Evolutionary conservation across 2,888 invertebrate genomes (phyloP), one percentile per base, ranked within the genome.

Genomic region (Mesodorylaimus sp.): DNA sequence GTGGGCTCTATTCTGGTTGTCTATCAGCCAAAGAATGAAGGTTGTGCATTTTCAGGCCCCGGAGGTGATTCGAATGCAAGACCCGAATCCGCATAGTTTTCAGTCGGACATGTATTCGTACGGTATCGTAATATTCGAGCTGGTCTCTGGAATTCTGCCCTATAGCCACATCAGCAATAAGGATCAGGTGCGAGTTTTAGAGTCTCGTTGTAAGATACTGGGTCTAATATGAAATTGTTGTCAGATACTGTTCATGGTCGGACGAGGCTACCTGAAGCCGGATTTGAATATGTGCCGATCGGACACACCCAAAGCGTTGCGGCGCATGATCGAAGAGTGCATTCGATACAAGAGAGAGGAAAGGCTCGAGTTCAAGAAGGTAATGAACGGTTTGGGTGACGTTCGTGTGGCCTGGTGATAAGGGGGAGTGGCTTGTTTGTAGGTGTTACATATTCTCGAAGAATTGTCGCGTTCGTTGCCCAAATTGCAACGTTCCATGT

Each of bases 71-170:
- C 78, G 93, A 54, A 95, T 95, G 91, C 83, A 85, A 64, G 60
- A 61, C 29, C 49, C 54, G 3, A 86, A 83, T 70, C 93, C 93
- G 0, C 95, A 95, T 73, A 89, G 91, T 60, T 89, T 86, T 72
- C 85, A 87, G 66, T 91, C 91, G n/a, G 97, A 99, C 71, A 93
- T 97, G 47, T 99, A 99, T 72, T 89, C 95, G 29, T 99, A 87
- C 72, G 97, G 97, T 45, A 81, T 99, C 59, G 95, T 93, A 55
- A 75, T 95, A 63, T 99, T 85, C 71, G 97, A 99, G 71, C 76
- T 97, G 60, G 74, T 91, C 62, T 80, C 91, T 26, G 83, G 83
- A 51, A 82, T 83, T 64, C 74, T 97, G 65, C 97, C 97, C 0
- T 97, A 97, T 56, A 59, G 65, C 19, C 52, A 62, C n/a, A 82